Evolutionary conservation across 2,113 vertebrate species (phyloP).

Genomic region (Urocolius indicus): DNA sequence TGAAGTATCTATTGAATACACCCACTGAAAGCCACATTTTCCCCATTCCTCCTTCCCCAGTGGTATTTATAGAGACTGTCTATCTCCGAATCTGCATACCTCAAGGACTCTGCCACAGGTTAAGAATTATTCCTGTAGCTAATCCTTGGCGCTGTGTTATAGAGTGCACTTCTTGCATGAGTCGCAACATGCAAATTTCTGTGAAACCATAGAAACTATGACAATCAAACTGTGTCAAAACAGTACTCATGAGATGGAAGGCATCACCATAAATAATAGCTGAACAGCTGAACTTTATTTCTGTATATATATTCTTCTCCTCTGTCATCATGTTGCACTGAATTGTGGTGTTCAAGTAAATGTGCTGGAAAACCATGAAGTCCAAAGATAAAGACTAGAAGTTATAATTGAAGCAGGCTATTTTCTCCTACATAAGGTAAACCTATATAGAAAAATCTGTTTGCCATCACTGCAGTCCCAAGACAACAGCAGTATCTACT

Average conservation of each 20-base stretch:
- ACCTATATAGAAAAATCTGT: not conserved
- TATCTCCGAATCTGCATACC: not conserved
- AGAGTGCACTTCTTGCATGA: not conserved
- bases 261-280: not conserved
- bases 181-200: not conserved
- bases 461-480: not conserved
- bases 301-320: not conserved
- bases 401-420: not conserved
- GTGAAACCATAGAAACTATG: conserved; percentile 42
- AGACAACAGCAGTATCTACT: not conserved
- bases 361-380: not conserved
- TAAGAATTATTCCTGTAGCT: not conserved
- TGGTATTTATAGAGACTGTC: not conserved
- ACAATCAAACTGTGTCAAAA: conserved; percentile 35
- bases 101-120: not conserved
- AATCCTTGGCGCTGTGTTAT: not conserved
- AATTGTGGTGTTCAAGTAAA: not conserved
- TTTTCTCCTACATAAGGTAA: not conserved
- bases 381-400: not conserved
- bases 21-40: not conserved
- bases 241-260: not conserved
- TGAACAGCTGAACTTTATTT: conserved; percentile 3
- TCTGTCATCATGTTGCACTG: not conserved
- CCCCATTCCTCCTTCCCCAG: not conserved
- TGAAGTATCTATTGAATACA: not conserved